Percentiles rank a stretch among this genome's conserved stretches.
Conservation (phyloP, 1,140 invertebrate species). For the Drosophila subpulchrella region DNA sequence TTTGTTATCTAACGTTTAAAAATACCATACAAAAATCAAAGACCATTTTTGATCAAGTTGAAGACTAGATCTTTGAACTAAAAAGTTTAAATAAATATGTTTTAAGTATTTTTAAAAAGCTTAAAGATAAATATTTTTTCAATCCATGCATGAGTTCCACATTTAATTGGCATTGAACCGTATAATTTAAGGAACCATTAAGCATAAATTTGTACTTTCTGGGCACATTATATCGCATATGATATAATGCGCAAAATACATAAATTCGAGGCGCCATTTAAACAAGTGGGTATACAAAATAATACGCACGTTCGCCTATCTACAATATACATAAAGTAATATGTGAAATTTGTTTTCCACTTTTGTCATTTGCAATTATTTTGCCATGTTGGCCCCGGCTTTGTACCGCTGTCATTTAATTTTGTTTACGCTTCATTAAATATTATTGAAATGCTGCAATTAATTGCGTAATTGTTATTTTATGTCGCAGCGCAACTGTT, state of each 20-base stretch:
- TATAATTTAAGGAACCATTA: not conserved
- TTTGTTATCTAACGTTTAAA: too few species aligned
- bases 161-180: not conserved
- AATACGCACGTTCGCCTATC: conserved; percentile 26
- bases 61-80: too few species aligned
- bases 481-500: conserved; percentile 58
- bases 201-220: conserved; percentile 9
- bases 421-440: conserved; percentile 82
- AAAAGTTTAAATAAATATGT: too few species aligned
- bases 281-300: conserved; percentile 17
- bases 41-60: too few species aligned
- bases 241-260: conserved; percentile 26
- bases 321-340: conserved; percentile 29
- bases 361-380: conserved; percentile 71
- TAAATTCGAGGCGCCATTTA: conserved; percentile 32
- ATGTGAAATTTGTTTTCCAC: conserved; percentile 50
- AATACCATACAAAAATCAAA: too few species aligned
- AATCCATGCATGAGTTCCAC: not conserved
- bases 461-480: conserved; percentile 83
- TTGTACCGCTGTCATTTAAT: conserved; percentile 68
- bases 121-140: not conserved
- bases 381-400: conserved; percentile 58
- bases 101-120: too few species aligned
- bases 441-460: conserved; percentile 82
- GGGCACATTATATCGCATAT: conserved; percentile 19